These are phyloP conservation scores for Synanthedon myopaeformis DNA, from an alignment of 2,888 invertebrate species.

Conservation along the genomic window DNA sequence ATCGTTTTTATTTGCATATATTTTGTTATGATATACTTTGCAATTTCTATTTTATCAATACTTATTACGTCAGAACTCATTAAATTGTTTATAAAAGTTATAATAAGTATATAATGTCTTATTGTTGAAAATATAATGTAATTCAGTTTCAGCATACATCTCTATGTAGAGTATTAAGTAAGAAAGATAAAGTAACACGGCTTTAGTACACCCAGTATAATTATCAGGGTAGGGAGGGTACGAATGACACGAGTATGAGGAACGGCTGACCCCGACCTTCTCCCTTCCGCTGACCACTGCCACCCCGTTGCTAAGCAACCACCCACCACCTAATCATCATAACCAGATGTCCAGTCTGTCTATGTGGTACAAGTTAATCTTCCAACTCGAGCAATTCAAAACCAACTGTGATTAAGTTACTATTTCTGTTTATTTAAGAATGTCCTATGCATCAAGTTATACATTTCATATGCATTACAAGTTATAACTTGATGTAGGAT, in stretches of 20 bases:
- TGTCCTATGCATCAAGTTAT: too few species aligned
- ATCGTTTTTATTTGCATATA: too few species aligned
- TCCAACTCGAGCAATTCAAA: too few species aligned
- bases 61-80: background rate
- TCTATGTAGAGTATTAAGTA: too few species aligned
- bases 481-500: too few species aligned
- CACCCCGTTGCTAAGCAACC: slow-evolving; percentile 63
- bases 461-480: too few species aligned
- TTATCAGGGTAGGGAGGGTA: slow-evolving; percentile 47
- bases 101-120: background rate
- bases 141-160: slow-evolving; percentile 7
- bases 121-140: background rate
- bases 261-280: slow-evolving; percentile 28
- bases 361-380: too few species aligned
- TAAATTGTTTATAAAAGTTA: background rate
- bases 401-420: too few species aligned
- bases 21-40: background rate
- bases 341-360: slow-evolving; percentile 55
- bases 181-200: slow-evolving; percentile 38
- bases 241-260: slow-evolving; percentile 55
- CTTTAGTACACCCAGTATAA: slow-evolving; percentile 53
- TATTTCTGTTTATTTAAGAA: too few species aligned
- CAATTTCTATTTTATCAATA: background rate
- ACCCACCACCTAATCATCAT: slow-evolving; percentile 63
- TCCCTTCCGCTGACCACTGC: slow-evolving; percentile 47